Evolutionary conservation across 2,113 vertebrate genomes (phyloP), one percentile per base, ranked within the genome.

Genomic region (Pterocles burchelli): DNA sequence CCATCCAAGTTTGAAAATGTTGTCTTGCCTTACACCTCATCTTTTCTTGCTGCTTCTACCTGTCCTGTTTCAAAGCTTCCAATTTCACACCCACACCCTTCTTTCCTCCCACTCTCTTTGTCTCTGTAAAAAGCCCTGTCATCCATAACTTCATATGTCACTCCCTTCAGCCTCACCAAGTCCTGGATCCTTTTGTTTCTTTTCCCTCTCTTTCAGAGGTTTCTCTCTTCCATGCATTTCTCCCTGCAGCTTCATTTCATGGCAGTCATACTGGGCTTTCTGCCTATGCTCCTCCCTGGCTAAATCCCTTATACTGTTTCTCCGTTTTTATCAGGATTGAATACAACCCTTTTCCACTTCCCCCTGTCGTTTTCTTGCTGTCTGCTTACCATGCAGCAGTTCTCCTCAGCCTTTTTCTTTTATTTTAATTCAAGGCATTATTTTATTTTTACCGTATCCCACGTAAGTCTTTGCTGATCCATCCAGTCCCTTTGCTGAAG

Each of bases 61-160:
- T 95, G 89, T 45, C 89, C n/a, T 57, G 33, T 63, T 95, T 63
- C 70, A 3, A 29, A 92, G 68, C 86, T 93, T 93, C 65, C 28
- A 33, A 77, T 92, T 87, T 93, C 93, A 89, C 94, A 95, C 93
- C 89, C 79, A 97, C 95, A 36, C 61, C 29, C 52, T 89, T 81
- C 84, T 93, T 97, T 52, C 89, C 65, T 95, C 95, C 94, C 65
- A 95, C 89, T 71, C 58, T 71, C 86, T 90, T 95, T 93, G 61
- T 95, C 86, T 96, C 77, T 81, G 67, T 85, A 88, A 84, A 86
- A 90, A 86, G 28, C 0, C 34, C 51, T 43, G 76, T 92, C 94
- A 93, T 84, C 95, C 73, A 75, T 72, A 52, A 67, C 57, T 95
- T 90, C 38, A 16, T 59, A 55, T 65, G 33, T 78, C 18, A 5